Evolutionary conservation across 1,140 invertebrate species (phyloP).

Genomic region (Lysiphlebus fabarum): DNA sequence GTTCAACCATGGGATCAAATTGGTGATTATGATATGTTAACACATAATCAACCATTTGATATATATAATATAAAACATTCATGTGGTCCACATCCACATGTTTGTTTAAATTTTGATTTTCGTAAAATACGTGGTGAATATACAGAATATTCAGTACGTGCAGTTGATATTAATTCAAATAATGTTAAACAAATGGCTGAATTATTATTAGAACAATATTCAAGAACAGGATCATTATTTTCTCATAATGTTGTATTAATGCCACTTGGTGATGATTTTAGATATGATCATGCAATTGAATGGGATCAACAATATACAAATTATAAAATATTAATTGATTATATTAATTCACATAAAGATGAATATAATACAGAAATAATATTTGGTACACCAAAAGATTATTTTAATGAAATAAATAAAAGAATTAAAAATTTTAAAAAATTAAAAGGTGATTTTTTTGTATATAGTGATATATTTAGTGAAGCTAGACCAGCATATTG

Average conservation of each 20-base stretch:
- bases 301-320: slow-evolving; percentile 92
- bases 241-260: slow-evolving; percentile 87
- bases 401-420: slow-evolving; percentile 75
- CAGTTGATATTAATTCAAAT: slow-evolving; percentile 76
- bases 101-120: slow-evolving; percentile 86
- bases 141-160: slow-evolving; percentile 81
- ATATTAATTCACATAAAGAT: slow-evolving; percentile 77
- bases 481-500: slow-evolving; percentile 91
- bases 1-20: slow-evolving; percentile 72
- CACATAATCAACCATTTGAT: slow-evolving; percentile 90
- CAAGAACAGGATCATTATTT: slow-evolving; percentile 81
- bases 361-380: slow-evolving; percentile 74
- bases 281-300: slow-evolving; percentile 78
- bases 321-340: slow-evolving; percentile 83
- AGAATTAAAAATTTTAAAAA: slow-evolving; percentile 70
- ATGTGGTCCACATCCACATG: slow-evolving; percentile 84
- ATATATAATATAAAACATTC: slow-evolving; percentile 95
- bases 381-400: slow-evolving; percentile 88
- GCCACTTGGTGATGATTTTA: slow-evolving; percentile 88
- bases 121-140: slow-evolving; percentile 85
- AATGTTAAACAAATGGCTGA: slow-evolving; percentile 85
- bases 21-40: slow-evolving; percentile 65
- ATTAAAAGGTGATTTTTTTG: slow-evolving; percentile 92
- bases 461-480: slow-evolving; percentile 92
- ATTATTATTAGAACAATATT: slow-evolving; percentile 81